Percentiles rank a stretch among this genome's conserved stretches.
These are phyloP conservation scores for Enteromius anoplus DNA, from an alignment of 2,797 vertebrate genomes.

Conservation along the genomic window DNA sequence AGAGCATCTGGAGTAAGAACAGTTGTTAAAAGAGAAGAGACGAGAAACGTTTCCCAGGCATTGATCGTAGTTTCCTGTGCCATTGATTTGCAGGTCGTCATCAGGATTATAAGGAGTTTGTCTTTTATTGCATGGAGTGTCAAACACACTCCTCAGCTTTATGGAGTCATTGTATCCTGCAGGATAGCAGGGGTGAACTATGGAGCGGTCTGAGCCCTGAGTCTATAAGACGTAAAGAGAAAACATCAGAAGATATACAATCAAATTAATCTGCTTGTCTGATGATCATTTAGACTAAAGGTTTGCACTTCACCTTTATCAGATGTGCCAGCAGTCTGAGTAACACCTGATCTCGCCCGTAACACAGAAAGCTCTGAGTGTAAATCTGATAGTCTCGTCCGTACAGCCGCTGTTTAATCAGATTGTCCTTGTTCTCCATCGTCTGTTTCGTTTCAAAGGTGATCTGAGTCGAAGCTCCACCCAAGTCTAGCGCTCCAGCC, in stretches of 20 bases:
- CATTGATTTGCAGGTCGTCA: conserved; percentile 62
- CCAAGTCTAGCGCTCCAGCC: conserved; percentile 80
- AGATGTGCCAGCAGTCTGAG: conserved; percentile 57
- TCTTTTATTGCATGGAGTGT: conserved; percentile 67
- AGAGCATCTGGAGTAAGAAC: conserved; percentile 67
- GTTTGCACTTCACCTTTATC: conserved; percentile 52
- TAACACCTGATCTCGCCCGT: conserved; percentile 73
- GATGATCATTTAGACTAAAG: neutral
- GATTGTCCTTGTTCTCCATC: conserved; percentile 65
- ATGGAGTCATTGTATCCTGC: conserved; percentile 57
- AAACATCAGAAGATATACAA: conserved; percentile 7
- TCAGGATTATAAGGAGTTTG: rapidly evolving
- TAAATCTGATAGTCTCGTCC: conserved; percentile 76
- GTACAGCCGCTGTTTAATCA: conserved; percentile 70
- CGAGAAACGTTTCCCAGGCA: conserved; percentile 66
- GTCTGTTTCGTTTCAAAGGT: conserved; percentile 71
- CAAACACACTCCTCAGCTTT: conserved; percentile 53
- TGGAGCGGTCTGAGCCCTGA: conserved; percentile 19
- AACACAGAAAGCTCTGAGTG: conserved; percentile 83
- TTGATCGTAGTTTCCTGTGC: conserved; percentile 62
- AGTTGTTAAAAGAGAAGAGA: conserved; percentile 72
- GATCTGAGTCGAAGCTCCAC: conserved; percentile 81
- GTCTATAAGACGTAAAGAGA: conserved; percentile 48
- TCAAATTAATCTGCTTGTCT: neutral
- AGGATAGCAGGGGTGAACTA: conserved; percentile 77